Conservation (phyloP, 2,888 invertebrate species). For the Falcaria lacertinaria region DNA sequence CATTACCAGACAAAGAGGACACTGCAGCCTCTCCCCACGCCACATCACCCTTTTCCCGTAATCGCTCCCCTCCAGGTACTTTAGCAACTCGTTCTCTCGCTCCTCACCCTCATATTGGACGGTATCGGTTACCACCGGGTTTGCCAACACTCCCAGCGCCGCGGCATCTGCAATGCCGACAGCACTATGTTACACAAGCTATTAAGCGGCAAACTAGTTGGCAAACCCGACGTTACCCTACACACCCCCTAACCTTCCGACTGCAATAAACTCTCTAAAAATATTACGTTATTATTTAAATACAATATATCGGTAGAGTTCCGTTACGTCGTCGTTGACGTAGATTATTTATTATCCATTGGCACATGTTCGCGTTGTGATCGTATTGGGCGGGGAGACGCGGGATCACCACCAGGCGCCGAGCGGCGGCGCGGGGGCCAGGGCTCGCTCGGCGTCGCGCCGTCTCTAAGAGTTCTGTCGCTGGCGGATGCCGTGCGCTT, state of each 20-base stretch:
- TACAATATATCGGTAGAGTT: conserved; percentile 32
- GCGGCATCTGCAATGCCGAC: conserved; percentile 82
- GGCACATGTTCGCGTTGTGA: conserved; percentile 38
- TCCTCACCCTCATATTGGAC: conserved; percentile 33
- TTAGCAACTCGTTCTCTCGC: conserved; percentile 45
- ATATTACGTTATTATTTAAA: conserved; percentile 39
- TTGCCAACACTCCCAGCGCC: conserved; percentile 42
- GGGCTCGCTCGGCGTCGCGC: conserved; percentile 52
- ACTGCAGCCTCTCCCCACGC: conserved; percentile 58
- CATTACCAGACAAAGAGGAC: conserved; percentile 86
- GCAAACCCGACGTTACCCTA: conserved; percentile 48
- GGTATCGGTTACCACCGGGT: conserved; percentile 42
- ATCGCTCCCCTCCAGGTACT: conserved; percentile 30
- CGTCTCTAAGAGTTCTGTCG: conserved; percentile 80
- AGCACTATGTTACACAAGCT: conserved; percentile 53
- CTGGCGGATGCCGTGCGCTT: conserved; percentile 87
- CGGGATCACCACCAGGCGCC: conserved; percentile 37
- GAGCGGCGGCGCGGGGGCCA: conserved; percentile 35
- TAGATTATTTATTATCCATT: conserved; percentile 20
- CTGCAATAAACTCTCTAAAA: conserved; percentile 57
- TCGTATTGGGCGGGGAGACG: conserved; percentile 12
- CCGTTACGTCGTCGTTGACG: conserved; percentile 24
- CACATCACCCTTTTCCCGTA: conserved; percentile 18
- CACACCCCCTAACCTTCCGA: conserved; percentile 24
- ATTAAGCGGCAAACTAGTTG: conserved; percentile 36